phyloP scores from a whole-genome alignment of 2,888 invertebrate species.

The Xestobium rufovillosum region DNA sequence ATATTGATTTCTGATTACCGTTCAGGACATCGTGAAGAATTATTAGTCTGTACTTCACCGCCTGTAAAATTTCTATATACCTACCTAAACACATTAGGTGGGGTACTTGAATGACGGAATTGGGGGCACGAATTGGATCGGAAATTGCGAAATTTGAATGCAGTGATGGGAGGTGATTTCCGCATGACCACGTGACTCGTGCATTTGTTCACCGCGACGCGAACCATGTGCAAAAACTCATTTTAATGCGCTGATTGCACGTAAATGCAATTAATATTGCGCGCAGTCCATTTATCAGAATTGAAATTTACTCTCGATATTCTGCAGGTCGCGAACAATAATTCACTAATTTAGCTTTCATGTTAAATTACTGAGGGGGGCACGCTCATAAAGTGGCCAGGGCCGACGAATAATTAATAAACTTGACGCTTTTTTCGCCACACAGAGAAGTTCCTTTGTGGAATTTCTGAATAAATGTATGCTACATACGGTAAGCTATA shows the following conservation, averaged over 20 bases:
- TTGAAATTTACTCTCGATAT: slow-evolving; percentile 22
- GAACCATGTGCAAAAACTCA: slow-evolving; percentile 23
- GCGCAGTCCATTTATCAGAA: slow-evolving; percentile 23
- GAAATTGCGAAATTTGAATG: slow-evolving; percentile 43
- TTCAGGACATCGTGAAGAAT: too few relatives aligned
- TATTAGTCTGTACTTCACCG: too few relatives aligned
- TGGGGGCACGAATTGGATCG: slow-evolving; percentile 39
- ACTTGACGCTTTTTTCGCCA: too few relatives aligned
- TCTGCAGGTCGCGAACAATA: slow-evolving; percentile 22
- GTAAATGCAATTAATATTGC: slow-evolving; percentile 25
- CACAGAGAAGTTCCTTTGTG: too few relatives aligned
- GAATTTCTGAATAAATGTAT: too few relatives aligned
- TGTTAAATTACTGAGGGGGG: too few relatives aligned
- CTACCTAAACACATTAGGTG: slow-evolving; percentile 40
- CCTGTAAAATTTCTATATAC: too few relatives aligned
- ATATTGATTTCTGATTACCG: too few relatives aligned
- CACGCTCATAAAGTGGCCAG: too few relatives aligned
- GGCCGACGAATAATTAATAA: too few relatives aligned
- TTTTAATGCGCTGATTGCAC: slow-evolving; percentile 24
- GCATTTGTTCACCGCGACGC: slow-evolving; percentile 24
- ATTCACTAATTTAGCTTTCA: slow-evolving; percentile 22
- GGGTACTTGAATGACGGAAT: slow-evolving; percentile 36
- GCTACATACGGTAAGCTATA: too few relatives aligned
- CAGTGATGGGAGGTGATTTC: slow-evolving; percentile 38
- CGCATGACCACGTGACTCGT: slow-evolving; percentile 34